phyloP scores from a whole-genome alignment of 2,888 invertebrate species.

The Cataglyphis livida region DNA sequence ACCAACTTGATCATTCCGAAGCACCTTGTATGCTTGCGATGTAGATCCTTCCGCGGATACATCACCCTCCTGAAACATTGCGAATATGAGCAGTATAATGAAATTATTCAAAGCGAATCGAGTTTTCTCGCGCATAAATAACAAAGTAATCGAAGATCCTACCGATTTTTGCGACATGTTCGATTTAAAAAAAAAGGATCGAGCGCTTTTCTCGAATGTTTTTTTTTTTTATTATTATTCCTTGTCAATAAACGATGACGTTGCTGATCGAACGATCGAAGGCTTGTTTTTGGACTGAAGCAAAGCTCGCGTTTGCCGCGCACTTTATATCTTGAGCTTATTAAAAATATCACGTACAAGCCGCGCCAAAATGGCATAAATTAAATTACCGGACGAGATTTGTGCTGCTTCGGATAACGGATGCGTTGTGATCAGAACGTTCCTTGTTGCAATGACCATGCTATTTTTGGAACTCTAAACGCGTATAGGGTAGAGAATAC shows the following conservation, averaged over 20 bases:
- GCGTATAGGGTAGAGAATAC: slow-evolving; percentile 65
- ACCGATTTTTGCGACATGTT: slow-evolving; percentile 39
- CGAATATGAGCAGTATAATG: background rate
- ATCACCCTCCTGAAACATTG: slow-evolving; percentile 35
- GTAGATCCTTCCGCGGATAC: background rate
- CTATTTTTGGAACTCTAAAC: slow-evolving; percentile 76
- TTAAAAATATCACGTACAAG: slow-evolving; percentile 74
- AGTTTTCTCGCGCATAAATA: background rate
- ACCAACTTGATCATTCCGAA: slow-evolving; percentile 88
- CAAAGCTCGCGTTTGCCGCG: background rate
- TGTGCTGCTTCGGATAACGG: slow-evolving; percentile 12
- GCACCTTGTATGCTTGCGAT: slow-evolving; percentile 74
- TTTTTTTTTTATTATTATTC: background rate
- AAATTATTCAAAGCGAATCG: background rate
- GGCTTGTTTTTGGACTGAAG: slow-evolving; percentile 9
- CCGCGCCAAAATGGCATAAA: slow-evolving; percentile 73
- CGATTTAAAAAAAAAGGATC: background rate
- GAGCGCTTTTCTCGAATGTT: background rate
- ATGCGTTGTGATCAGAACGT: slow-evolving; percentile 22
- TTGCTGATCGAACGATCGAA: slow-evolving; percentile 6
- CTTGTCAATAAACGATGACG: background rate
- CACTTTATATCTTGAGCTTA: slow-evolving; percentile 67
- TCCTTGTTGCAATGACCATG: background rate
- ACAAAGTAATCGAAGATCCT: background rate
- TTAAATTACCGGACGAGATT: slow-evolving; percentile 72